These are phyloP conservation scores for Grallaria varia DNA, from an alignment of 2,113 vertebrate species.

Conservation along the genomic window DNA sequence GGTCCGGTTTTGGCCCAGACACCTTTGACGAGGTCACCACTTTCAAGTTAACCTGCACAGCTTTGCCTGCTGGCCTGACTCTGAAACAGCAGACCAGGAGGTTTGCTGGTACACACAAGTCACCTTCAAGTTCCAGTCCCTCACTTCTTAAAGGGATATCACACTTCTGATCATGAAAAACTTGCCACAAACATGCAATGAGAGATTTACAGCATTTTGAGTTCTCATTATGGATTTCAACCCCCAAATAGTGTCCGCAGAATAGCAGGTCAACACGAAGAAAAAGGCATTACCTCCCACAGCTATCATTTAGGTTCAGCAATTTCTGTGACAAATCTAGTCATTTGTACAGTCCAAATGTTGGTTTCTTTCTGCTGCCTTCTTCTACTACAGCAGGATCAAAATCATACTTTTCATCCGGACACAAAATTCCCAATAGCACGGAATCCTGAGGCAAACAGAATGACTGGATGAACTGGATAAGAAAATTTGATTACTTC, in stretches of 20 bases:
- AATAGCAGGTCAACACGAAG: background rate
- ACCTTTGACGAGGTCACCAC: background rate
- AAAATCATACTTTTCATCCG: conserved; percentile 37
- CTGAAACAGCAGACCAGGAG: background rate
- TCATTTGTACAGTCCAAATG: conserved; percentile 2
- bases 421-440: conserved; percentile 28
- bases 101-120: background rate
- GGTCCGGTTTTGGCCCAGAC: background rate
- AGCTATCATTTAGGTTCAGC: background rate
- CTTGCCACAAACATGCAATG: background rate
- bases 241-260: background rate
- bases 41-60: background rate
- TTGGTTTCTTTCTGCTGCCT: conserved; percentile 20
- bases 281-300: background rate
- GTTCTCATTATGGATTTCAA: conserved; percentile 7
- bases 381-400: conserved; percentile 5
- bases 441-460: conserved; percentile 20
- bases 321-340: conserved; percentile 36
- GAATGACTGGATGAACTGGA: background rate
- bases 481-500: conserved; percentile 21
- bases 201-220: background rate
- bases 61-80: background rate
- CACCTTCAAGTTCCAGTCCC: background rate
- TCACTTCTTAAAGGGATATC: background rate
- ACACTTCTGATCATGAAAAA: background rate